Evolutionary conservation across 2,888 invertebrate species (phyloP).

Genomic region (Tiphia femorata): DNA sequence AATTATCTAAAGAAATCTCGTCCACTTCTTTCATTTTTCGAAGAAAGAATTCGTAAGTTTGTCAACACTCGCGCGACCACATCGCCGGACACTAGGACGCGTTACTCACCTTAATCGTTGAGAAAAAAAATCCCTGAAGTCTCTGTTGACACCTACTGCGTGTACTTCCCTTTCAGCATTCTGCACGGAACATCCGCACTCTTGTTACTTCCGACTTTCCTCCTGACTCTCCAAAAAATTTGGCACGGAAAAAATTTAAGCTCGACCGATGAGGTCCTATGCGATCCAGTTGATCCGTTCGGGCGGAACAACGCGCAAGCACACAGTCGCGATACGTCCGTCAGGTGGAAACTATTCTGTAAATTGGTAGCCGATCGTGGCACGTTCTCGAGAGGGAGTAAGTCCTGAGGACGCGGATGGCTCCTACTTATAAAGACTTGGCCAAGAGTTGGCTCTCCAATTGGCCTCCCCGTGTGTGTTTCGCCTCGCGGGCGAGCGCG

Average conservation of each 20-base stretch:
- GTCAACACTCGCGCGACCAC: too few species aligned
- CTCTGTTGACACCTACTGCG: too few species aligned
- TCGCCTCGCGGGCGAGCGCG: slow-evolving; percentile 3
- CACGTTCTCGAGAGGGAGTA: slow-evolving; percentile 68
- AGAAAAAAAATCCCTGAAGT: too few species aligned
- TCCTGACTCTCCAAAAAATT: too few species aligned
- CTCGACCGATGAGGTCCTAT: background rate
- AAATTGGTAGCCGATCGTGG: slow-evolving; percentile 63
- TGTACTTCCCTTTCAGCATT: too few species aligned
- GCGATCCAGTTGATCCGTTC: background rate
- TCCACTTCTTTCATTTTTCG: too few species aligned
- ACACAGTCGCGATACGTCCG: background rate
- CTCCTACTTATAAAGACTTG: slow-evolving; percentile 69
- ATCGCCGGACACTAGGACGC: too few species aligned
- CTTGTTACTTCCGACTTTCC: too few species aligned
- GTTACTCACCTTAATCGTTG: too few species aligned
- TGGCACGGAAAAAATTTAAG: background rate
- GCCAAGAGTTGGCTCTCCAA: slow-evolving; percentile 62
- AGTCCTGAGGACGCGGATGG: slow-evolving; percentile 68
- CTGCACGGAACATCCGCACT: too few species aligned
- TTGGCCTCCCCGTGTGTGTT: slow-evolving; percentile 53
- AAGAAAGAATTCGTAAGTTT: too few species aligned
- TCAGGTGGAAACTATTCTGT: slow-evolving; percentile 41
- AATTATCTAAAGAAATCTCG: too few species aligned
- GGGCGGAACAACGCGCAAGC: background rate